phyloP scores from a whole-genome alignment of 2,797 vertebrate species.

The Hirundo rustica region DNA sequence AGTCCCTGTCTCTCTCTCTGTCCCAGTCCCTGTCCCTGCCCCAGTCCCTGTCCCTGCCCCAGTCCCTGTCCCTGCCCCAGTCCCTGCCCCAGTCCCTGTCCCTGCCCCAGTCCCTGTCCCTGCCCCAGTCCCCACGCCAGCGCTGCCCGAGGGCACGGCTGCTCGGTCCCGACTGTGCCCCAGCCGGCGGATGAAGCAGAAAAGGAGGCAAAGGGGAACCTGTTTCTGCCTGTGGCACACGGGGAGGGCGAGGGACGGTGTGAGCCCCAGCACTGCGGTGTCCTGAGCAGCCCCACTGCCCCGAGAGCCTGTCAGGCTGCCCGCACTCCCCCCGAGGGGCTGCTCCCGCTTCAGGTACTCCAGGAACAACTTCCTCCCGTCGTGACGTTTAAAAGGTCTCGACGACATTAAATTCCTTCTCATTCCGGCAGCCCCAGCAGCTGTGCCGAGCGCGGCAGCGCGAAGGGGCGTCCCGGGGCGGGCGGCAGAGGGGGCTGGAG shows the following conservation, averaged over 20 bases:
- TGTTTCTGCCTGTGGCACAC: not conserved
- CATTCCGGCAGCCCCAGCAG: not conserved
- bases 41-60: no score
- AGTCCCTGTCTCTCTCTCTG: no score
- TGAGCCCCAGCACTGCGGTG: not conserved
- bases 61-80: no score
- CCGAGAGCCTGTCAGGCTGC: not conserved
- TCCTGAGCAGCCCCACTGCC: rapidly evolving
- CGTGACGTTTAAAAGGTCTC: not conserved
- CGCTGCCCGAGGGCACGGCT: rapidly evolving
- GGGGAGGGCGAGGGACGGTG: not conserved
- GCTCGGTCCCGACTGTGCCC: rapidly evolving
- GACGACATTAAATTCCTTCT: no score
- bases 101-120: no score
- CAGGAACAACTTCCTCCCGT: not conserved
- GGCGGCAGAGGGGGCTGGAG: not conserved
- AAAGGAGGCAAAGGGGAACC: not conserved
- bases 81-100: no score
- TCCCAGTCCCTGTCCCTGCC: no score
- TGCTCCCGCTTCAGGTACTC: rapidly evolving
- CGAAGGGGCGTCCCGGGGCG: not conserved
- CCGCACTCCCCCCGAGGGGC: not conserved
- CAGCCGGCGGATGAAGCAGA: not conserved
- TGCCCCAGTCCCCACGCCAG: rapidly evolving
- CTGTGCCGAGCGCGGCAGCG: rapidly evolving